Evolutionary conservation across 1,140 invertebrate genomes (phyloP).

Genomic region (Drosophila jambulina): DNA sequence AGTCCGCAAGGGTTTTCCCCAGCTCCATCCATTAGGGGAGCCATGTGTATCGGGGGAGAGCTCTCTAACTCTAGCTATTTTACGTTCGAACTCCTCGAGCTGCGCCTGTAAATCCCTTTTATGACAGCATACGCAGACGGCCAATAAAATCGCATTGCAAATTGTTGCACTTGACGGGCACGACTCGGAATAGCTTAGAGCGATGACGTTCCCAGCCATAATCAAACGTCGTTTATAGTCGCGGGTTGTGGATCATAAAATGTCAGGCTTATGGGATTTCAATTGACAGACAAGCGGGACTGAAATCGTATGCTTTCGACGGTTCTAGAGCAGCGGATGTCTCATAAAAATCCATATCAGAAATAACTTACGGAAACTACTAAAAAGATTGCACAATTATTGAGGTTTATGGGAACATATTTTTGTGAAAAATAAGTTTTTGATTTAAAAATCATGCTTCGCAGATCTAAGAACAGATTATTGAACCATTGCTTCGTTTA

Average conservation of each 20-base stretch:
- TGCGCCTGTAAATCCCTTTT: slow-evolving; percentile 61
- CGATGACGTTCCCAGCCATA: slow-evolving; percentile 43
- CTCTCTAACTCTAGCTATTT: slow-evolving; percentile 8
- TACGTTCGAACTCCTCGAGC: slow-evolving; percentile 18
- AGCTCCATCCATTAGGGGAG: slow-evolving; percentile 6
- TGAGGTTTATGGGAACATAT: not conserved
- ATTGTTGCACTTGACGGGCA: slow-evolving; percentile 85
- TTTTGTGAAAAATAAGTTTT: not conserved
- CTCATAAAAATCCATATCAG: not conserved
- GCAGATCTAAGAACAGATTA: too few relatives aligned
- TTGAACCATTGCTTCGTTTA: too few relatives aligned
- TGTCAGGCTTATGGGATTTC: slow-evolving; percentile 26
- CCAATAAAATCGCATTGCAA: slow-evolving; percentile 61
- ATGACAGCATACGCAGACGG: slow-evolving; percentile 45
- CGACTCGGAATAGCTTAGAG: slow-evolving; percentile 5
- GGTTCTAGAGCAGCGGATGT: not conserved
- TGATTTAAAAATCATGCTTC: not conserved
- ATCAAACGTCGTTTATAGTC: slow-evolving; percentile 37
- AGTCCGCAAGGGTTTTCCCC: slow-evolving; percentile 1
- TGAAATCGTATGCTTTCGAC: not conserved
- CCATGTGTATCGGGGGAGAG: not conserved
- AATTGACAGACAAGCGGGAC: slow-evolving; percentile 20
- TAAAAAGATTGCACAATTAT: not conserved
- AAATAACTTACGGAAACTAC: too few relatives aligned
- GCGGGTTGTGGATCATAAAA: slow-evolving; percentile 48